phyloP scores from a whole-genome alignment of 2,113 vertebrate genomes.

The Paracanthobrama guichenoti region DNA sequence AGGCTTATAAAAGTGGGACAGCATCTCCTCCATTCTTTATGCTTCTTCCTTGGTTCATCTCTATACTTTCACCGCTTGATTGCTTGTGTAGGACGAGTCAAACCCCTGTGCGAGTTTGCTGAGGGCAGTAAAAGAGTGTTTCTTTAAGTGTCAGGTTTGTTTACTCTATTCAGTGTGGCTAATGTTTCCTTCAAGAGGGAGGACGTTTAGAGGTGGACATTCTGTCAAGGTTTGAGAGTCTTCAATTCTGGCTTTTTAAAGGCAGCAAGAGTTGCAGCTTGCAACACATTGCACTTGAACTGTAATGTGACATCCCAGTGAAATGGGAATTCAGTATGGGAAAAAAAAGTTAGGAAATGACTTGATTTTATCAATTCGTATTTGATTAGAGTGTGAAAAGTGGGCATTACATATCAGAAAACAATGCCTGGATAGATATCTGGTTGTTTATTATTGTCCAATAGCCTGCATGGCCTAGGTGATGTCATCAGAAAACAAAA shows the following conservation, averaged over 20 bases:
- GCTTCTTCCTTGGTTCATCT: conserved; percentile 11
- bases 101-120: conserved; percentile 9
- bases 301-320: background rate
- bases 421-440: background rate
- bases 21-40: conserved; percentile 24
- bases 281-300: background rate
- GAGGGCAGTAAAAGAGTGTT: conserved; percentile 42
- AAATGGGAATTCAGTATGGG: background rate
- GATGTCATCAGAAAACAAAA: background rate
- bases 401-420: background rate
- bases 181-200: conserved; percentile 20
- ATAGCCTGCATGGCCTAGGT: no score
- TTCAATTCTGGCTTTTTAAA: conserved; percentile 1
- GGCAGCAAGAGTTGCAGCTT: background rate
- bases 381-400: background rate
- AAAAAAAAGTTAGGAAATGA: background rate
- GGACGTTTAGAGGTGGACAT: conserved; percentile 14
- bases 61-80: conserved; percentile 21
- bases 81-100: conserved; percentile 50
- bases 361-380: background rate
- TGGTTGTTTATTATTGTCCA: background rate
- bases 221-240: conserved; percentile 3
- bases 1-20: conserved; percentile 57
- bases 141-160: conserved; percentile 26
- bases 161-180: background rate